Conservation (phyloP, 2,888 invertebrate genomes). For the Harmothoe impar region DNA sequence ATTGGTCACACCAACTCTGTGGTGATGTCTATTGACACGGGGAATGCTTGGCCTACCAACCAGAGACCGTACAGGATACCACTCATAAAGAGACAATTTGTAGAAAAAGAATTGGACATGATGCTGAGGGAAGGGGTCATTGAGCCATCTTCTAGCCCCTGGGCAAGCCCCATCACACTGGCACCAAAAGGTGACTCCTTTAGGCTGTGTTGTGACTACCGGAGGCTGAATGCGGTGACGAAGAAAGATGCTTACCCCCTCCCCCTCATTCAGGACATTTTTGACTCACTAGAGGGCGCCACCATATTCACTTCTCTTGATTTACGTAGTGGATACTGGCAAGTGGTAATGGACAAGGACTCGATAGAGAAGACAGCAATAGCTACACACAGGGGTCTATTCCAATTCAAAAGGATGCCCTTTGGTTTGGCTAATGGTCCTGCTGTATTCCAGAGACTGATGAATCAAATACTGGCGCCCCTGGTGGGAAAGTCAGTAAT, state of each 20-base stretch:
- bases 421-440: constrained; percentile 64
- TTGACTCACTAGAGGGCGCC: constrained; percentile 63
- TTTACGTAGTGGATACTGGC: too few relatives aligned
- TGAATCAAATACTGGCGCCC: constrained; percentile 62
- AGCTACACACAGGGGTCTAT: too few relatives aligned
- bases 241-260: too few relatives aligned
- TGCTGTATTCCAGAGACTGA: constrained; percentile 64
- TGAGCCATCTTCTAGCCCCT: too few relatives aligned
- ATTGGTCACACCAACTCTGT: too few relatives aligned
- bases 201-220: too few relatives aligned
- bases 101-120: constrained; percentile 38
- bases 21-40: constrained; percentile 39
- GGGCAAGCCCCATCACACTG: too few relatives aligned
- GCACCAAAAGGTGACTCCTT: too few relatives aligned
- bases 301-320: constrained; percentile 69
- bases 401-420: constrained; percentile 65
- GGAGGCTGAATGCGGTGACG: too few relatives aligned
- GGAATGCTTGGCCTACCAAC: constrained; percentile 5
- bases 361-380: constrained; percentile 51
- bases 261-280: too few relatives aligned
- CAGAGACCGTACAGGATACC: constrained; percentile 61
- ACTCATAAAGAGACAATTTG: not conserved
- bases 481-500: not conserved
- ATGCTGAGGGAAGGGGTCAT: constrained; percentile 54
- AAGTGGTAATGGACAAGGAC: constrained; percentile 66